Evolutionary conservation across 2,888 invertebrate species (phyloP), one percentile per base, ranked within the genome.

Genomic region (Apodemia mormo): DNA sequence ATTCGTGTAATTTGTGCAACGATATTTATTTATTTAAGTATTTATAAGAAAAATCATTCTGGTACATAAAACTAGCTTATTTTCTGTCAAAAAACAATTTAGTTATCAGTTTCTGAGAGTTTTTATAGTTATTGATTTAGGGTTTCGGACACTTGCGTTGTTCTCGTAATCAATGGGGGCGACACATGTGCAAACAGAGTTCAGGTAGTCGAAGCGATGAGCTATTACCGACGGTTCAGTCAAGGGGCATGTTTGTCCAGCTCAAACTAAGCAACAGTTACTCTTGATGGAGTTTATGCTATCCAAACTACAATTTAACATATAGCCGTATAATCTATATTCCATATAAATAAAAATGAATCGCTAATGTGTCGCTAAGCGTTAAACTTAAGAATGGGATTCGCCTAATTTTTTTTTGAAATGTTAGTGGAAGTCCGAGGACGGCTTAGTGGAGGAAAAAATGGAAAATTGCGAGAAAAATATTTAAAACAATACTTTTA

Each of bases 121-220:
- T 52, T 52, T n/a, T 52, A 52, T 52, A 49, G 61, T 14, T 61
- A 61, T 61, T 61, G 61, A 33, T 37, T 61, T 61, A 61, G 61
- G 61, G 61, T 61, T 61, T 37, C 61, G 61, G 61, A 37, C 61
- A 61, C 12, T 58, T 29, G 52, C 58, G 58, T 58, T 58, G 29
- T 61, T 61, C 37, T 61, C 30, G 61, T 33, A 33, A 61, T 61
- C 33, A 61, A 61, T 61, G 33, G 61, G 61, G 14, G 61, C 14
- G 37, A 61, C 61, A 61, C 61, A 61, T 61, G 61, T 61, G 61
- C 61, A 61, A 61, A 61, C 37, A 61, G 61, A 33, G 33, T 37
- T 61, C 61, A 61, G 61, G 61, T 61, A 61, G 61, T 14, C 37
- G 33, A 14, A 33, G 33, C 61, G 33, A 61, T 61, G 61, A 33